phyloP scores from a whole-genome alignment of 2,113 vertebrate species.

The Coregonus clupeaformis region DNA sequence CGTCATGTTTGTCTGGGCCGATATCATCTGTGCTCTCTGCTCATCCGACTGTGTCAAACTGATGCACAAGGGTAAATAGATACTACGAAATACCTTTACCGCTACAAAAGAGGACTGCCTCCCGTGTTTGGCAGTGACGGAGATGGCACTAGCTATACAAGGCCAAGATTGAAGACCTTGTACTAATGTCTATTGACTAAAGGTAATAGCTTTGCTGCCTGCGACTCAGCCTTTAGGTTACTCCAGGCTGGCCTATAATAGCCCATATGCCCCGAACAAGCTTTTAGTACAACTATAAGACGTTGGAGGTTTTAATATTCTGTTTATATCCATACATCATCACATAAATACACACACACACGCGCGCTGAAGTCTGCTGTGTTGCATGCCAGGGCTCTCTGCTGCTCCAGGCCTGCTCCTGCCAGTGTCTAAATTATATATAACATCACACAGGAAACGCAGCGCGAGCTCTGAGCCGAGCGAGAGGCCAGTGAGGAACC shows the following conservation, averaged over 20 bases:
- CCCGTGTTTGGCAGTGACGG: slow-evolving; percentile 31
- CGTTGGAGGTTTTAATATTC: slow-evolving; percentile 32
- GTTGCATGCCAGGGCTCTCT: background rate
- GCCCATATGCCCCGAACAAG: slow-evolving; percentile 39
- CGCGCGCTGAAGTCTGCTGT: background rate
- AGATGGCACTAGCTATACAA: slow-evolving; percentile 28
- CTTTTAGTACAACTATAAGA: slow-evolving; percentile 21
- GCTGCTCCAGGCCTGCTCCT: slow-evolving; percentile 7
- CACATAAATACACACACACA: slow-evolving; percentile 12
- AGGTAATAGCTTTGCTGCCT: slow-evolving; percentile 62
- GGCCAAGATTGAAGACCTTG: slow-evolving; percentile 52
- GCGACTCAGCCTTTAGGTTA: slow-evolving; percentile 54
- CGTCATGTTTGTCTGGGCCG: slow-evolving; percentile 34
- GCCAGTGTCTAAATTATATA: slow-evolving; percentile 67
- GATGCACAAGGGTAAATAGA: slow-evolving; percentile 58
- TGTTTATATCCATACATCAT: slow-evolving; percentile 43
- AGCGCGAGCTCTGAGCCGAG: slow-evolving; percentile 16
- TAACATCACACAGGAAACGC: slow-evolving; percentile 58
- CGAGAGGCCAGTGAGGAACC: slow-evolving; percentile 46
- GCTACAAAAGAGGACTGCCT: slow-evolving; percentile 41
- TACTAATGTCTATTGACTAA: slow-evolving; percentile 72
- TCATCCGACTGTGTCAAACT: slow-evolving; percentile 50
- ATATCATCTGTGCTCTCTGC: slow-evolving; percentile 52
- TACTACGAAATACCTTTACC: slow-evolving; percentile 50
- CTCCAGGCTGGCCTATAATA: slow-evolving; percentile 58